These are phyloP conservation scores for Ophion slaviceki DNA, from an alignment of 2,888 invertebrate species.

Conservation along the genomic window DNA sequence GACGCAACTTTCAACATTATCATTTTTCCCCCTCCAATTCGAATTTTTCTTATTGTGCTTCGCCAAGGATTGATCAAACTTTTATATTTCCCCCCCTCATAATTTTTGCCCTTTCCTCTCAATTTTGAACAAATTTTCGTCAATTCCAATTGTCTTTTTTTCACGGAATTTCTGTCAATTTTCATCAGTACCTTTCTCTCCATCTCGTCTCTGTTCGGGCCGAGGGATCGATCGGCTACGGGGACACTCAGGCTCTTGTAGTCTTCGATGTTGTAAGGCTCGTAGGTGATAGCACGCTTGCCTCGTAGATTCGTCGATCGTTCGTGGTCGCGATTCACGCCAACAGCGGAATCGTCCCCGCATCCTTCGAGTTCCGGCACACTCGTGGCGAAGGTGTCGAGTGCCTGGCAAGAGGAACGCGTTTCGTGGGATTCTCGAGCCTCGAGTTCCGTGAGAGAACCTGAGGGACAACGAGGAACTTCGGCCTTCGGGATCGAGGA, in stretches of 20 bases:
- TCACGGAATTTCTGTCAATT: not conserved
- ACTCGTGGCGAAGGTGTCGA: conserved; percentile 38
- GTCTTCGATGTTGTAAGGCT: conserved; percentile 75
- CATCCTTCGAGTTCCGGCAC: conserved; percentile 34
- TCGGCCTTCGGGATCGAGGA: conserved; percentile 74
- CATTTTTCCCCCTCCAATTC: too few relatives aligned
- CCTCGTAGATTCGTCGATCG: conserved; percentile 44
- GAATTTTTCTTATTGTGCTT: too few relatives aligned
- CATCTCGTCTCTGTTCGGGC: conserved; percentile 74
- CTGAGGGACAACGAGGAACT: conserved; percentile 74
- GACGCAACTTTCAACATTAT: too few relatives aligned
- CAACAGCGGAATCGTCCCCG: conserved; percentile 22
- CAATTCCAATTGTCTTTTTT: not conserved
- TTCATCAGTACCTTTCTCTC: conserved; percentile 71
- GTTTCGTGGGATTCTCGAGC: conserved; percentile 55
- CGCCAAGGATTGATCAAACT: too few relatives aligned
- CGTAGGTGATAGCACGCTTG: conserved; percentile 56
- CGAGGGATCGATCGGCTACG: conserved; percentile 75
- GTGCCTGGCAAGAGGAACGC: conserved; percentile 62
- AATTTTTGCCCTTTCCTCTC: too few relatives aligned
- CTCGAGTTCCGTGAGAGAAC: conserved; percentile 48
- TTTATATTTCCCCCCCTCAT: too few relatives aligned
- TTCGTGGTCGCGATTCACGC: conserved; percentile 59
- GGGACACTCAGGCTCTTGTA: conserved; percentile 73
- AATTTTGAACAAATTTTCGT: not conserved